Percentiles rank a stretch among this genome's conserved stretches.
Conservation (phyloP, 2,113 vertebrate species). For the Oncorhynchus gorbuscha region DNA sequence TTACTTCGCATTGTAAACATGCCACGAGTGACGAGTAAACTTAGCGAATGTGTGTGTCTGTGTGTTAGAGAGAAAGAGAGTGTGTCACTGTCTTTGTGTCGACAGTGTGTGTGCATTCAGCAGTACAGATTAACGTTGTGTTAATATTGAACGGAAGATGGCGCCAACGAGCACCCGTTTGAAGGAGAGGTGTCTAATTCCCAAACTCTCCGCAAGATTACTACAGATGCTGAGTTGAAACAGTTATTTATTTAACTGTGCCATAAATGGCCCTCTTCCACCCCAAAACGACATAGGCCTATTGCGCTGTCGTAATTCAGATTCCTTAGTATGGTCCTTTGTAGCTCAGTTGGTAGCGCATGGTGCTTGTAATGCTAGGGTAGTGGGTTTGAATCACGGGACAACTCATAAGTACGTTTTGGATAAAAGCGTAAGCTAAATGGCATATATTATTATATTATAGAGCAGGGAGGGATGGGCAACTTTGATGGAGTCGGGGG, state of each 20-base stretch:
- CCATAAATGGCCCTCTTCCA: not conserved
- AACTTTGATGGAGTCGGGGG: too few relatives aligned
- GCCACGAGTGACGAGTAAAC: slow-evolving; percentile 12
- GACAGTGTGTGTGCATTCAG: not conserved
- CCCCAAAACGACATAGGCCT: not conserved
- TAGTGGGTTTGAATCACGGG: too few relatives aligned
- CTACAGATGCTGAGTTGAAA: not conserved
- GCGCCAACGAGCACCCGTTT: slow-evolving; percentile 60
- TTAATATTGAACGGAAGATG: slow-evolving; percentile 65
- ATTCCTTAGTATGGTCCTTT: too few relatives aligned
- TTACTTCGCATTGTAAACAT: slow-evolving; percentile 34
- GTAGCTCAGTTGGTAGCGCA: too few relatives aligned
- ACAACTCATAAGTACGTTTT: too few relatives aligned
- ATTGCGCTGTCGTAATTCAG: not conserved
- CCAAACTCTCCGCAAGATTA: not conserved
- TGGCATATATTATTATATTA: too few relatives aligned
- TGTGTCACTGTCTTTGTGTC: not conserved
- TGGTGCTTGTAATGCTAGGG: too few relatives aligned
- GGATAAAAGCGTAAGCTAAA: too few relatives aligned
- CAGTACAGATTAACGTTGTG: not conserved
- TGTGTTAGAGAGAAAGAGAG: not conserved
- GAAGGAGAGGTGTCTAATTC: slow-evolving; percentile 3
- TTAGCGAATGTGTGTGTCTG: not conserved
- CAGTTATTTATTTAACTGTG: too few relatives aligned
- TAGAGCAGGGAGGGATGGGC: too few relatives aligned